A percentile compares a stretch with the other conserved stretches of the same genome.
Conservation (phyloP, 2,113 vertebrate species). For the Rhea americana region DNA sequence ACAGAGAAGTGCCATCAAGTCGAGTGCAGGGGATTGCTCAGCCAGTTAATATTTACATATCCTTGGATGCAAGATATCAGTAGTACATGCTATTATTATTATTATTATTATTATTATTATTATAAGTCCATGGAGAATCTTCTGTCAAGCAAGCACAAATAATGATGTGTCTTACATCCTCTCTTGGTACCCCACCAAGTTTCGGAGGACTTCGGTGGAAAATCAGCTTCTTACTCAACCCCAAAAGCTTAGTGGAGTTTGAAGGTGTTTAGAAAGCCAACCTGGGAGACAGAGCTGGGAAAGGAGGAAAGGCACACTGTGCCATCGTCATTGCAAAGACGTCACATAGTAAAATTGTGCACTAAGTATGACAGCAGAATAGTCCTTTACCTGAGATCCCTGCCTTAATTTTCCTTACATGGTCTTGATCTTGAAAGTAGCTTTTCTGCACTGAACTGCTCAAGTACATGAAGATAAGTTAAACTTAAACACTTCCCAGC, state of each 20-base stretch:
- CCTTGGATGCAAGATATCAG: background rate
- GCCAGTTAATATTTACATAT: background rate
- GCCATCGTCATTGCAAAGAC: fast-evolving
- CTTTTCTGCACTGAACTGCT: background rate
- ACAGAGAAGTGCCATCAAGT: background rate
- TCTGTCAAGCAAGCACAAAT: background rate
- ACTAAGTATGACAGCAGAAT: fast-evolving
- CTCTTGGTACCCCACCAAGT: background rate
- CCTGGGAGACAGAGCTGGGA: background rate
- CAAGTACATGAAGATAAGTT: background rate
- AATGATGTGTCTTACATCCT: background rate
- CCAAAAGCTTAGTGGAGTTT: background rate
- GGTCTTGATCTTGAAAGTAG: background rate
- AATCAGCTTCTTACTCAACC: background rate
- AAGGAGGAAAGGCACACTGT: background rate
- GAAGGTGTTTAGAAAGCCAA: background rate
- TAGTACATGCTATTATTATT: background rate
- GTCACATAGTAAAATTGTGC: fast-evolving
- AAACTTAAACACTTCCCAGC: background rate
- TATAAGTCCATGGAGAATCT: background rate
- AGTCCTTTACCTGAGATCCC: background rate
- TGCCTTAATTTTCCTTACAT: fast-evolving
- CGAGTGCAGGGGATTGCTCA: background rate
- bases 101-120: background rate
- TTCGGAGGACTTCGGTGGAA: fast-evolving